Evolutionary conservation across 2,113 vertebrate genomes (phyloP).

Genomic region (Ptyas mucosa): DNA sequence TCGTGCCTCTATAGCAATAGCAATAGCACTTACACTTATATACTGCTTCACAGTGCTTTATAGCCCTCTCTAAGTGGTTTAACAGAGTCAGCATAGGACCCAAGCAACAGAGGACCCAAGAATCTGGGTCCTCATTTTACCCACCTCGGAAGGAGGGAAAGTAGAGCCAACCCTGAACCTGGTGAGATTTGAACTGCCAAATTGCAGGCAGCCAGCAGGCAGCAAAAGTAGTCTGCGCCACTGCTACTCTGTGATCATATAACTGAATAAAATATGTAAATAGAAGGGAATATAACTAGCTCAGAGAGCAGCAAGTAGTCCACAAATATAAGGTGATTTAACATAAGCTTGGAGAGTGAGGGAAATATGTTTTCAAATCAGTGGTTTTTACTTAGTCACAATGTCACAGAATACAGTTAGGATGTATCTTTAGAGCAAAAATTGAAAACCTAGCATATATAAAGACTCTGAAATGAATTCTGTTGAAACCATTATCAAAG

Average conservation of each 20-base stretch:
- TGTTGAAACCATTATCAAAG: constrained; percentile 17
- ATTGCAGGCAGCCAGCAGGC: too few relatives aligned
- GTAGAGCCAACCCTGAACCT: too few relatives aligned
- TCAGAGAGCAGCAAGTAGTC: background rate
- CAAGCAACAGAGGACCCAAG: too few relatives aligned
- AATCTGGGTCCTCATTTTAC: too few relatives aligned
- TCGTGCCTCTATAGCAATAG: background rate
- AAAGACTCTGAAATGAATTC: constrained; percentile 49
- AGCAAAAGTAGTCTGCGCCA: too few relatives aligned
- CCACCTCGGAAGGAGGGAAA: too few relatives aligned
- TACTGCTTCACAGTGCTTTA: too few relatives aligned
- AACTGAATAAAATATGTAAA: background rate
- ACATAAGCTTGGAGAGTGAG: background rate
- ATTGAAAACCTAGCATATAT: constrained; percentile 42
- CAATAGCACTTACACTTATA: too few relatives aligned
- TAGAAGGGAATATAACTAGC: background rate
- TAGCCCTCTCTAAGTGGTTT: too few relatives aligned
- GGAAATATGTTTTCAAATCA: constrained; percentile 25
- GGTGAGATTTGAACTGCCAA: too few relatives aligned
- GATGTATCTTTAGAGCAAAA: constrained; percentile 37
- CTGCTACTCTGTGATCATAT: background rate
- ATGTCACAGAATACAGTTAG: background rate
- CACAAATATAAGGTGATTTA: background rate
- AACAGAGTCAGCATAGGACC: too few relatives aligned
- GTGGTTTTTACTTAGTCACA: background rate